A percentile compares a stretch with the other conserved stretches of the same genome.
These are phyloP conservation scores for Zalophus californianus DNA, from an alignment of 2,797 vertebrate species.

Conservation along the genomic window DNA sequence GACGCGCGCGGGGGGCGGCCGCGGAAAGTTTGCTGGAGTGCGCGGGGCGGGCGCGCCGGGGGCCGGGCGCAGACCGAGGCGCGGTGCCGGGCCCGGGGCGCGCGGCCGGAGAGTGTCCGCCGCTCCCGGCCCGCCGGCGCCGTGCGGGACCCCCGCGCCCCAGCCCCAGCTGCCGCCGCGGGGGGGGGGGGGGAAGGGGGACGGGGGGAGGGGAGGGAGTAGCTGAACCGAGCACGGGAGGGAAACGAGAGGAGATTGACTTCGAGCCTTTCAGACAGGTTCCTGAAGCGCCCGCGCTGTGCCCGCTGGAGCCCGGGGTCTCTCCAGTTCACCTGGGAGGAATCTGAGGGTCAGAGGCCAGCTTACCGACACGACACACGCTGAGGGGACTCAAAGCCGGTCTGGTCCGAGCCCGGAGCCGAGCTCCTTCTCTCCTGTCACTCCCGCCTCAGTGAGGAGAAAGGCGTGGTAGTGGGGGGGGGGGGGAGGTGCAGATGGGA, in stretches of 20 bases:
- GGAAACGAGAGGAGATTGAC: not conserved
- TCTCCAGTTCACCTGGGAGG: not conserved
- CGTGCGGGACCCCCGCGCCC: not conserved
- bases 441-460: not conserved
- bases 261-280: not conserved
- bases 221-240: not conserved
- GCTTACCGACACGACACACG: not conserved
- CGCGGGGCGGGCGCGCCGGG: not conserved
- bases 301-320: not conserved
- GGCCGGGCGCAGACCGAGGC: not conserved
- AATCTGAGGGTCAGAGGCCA: not conserved
- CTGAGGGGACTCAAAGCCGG: not conserved
- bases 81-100: too few relatives aligned
- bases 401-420: not conserved
- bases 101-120: not conserved
- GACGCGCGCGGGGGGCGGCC: not conserved
- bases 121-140: not conserved
- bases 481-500: not conserved
- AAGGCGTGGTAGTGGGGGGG: not conserved
- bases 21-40: conserved; percentile 67
- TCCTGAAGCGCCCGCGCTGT: not conserved
- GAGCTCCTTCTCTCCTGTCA: not conserved
- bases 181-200: too few relatives aligned
- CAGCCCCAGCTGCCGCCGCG: not conserved
- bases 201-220: not conserved